phyloP scores from a whole-genome alignment of 2,888 invertebrate genomes.

The Thera britannica region DNA sequence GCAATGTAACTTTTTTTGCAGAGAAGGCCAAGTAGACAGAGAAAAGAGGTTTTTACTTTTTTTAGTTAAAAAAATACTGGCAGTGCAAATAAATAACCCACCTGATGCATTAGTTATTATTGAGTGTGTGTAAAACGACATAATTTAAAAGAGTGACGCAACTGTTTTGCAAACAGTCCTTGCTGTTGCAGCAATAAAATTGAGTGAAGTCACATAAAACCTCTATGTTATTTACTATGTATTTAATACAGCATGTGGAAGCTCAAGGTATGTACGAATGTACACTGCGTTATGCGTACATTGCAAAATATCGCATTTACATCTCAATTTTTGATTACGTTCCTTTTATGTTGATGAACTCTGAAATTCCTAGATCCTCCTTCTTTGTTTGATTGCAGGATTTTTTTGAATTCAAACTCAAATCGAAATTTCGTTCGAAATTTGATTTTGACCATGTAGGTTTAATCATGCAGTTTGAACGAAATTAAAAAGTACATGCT shows the following conservation, averaged over 20 bases:
- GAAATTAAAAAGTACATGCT: no score
- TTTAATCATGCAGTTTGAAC: no score
- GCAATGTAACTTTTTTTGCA: no score
- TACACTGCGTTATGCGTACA: constrained; percentile 23
- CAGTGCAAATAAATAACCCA: neutral
- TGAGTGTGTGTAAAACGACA: neutral
- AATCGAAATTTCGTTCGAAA: neutral
- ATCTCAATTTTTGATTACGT: constrained; percentile 40
- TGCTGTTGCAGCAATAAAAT: constrained; percentile 63
- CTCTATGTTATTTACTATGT: constrained; percentile 80
- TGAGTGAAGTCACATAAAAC: constrained; percentile 75
- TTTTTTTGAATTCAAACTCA: neutral
- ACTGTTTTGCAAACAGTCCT: constrained; percentile 57
- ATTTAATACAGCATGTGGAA: constrained; percentile 68
- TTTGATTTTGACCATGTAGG: neutral
- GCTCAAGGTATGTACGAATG: constrained; percentile 30
- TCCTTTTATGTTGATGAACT: neutral
- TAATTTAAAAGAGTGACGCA: constrained; percentile 1
- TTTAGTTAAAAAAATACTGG: no score
- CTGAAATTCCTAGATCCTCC: neutral
- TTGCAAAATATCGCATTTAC: constrained; percentile 37
- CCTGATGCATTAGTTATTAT: neutral
- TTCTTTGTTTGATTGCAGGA: neutral
- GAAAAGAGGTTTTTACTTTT: no score
- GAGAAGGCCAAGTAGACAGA: no score